Evolutionary conservation across 1,140 invertebrate species (phyloP), one percentile per base, ranked within the genome.

Genomic region (Cyrtorhinus lividipennis): DNA sequence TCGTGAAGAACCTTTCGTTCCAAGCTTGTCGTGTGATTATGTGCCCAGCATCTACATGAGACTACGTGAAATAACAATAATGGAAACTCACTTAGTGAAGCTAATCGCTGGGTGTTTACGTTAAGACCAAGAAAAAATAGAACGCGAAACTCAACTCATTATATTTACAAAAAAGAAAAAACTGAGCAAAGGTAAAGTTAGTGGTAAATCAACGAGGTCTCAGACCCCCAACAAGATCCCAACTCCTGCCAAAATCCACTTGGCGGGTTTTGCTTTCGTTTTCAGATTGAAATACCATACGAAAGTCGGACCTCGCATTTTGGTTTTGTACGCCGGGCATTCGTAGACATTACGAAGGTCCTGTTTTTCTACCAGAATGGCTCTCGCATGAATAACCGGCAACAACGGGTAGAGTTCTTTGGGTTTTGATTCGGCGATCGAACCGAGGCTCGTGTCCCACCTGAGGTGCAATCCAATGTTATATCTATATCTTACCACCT

Each of bases 231-330:
- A 77, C 22, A 97, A 73, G 26, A 98, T 80, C 5, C 91, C 90
- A 0, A 95, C 92, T 12, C 94, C 93, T 15, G 87, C 93, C 24
- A 97, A 74, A 1, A 90, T 86, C 94, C 93, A 98, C 69, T 92
- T 92, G 0, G 88, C 82, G 0, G 92, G 76, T 67, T 88, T 90
- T 68, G 94, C 90, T 72, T 87, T 89, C 0, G 85, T 90, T 77
- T 88, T 92, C 12, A 98, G 76, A 74, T 94, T 95, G 71, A 97
- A 96, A 0, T 92, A 96, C 92, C 93, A 96, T 1, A 97, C 90
- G 71, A 84, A 98, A 0, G 92, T 96, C 2, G 87, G 87, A 1
- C 93, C 94, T 65, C 93, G 79, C 69, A 77, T 79, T 68, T 86
- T 80, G 8, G 90, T 95, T 75, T 94, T 94, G 73, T 96, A 96